Percentiles rank a stretch among this genome's conserved stretches.
phyloP scores from a whole-genome alignment of 2,113 vertebrate species.

The Tetrax tetrax region DNA sequence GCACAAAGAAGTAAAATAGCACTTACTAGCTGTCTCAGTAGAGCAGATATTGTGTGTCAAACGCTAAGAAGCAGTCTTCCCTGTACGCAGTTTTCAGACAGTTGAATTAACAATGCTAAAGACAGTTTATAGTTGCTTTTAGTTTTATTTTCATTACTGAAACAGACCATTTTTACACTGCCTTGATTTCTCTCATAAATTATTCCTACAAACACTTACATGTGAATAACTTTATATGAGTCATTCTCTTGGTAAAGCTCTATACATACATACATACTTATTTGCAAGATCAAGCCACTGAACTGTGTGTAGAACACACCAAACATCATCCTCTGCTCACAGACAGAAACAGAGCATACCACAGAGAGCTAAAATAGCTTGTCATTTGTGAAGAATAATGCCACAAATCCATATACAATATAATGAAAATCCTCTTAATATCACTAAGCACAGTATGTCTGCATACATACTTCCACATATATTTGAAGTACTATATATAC shows the following conservation, averaged over 20 bases:
- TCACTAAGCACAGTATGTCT: not conserved
- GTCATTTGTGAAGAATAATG: conserved; percentile 1
- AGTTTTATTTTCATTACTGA: not conserved
- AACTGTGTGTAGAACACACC: not conserved
- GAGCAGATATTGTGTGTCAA: not conserved
- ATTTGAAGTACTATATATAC: not conserved
- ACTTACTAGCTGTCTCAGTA: not conserved
- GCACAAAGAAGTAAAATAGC: not conserved
- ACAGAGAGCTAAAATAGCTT: not conserved
- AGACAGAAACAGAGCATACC: not conserved
- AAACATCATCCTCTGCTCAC: not conserved
- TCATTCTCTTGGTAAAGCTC: not conserved
- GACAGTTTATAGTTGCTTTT: not conserved
- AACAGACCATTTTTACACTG: not conserved
- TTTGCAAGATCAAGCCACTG: not conserved
- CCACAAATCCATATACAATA: not conserved
- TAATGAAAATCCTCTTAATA: conserved; percentile 43
- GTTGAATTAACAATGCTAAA: not conserved
- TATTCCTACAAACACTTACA: not conserved
- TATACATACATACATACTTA: not conserved
- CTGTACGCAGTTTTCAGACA: not conserved
- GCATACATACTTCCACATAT: not conserved
- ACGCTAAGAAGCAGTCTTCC: not conserved
- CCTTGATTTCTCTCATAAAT: not conserved
- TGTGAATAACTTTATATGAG: not conserved